A percentile compares a stretch with the other conserved stretches of the same genome.
These are phyloP conservation scores for Tetragonisca angustula DNA, from an alignment of 2,888 invertebrate species.

Conservation along the genomic window DNA sequence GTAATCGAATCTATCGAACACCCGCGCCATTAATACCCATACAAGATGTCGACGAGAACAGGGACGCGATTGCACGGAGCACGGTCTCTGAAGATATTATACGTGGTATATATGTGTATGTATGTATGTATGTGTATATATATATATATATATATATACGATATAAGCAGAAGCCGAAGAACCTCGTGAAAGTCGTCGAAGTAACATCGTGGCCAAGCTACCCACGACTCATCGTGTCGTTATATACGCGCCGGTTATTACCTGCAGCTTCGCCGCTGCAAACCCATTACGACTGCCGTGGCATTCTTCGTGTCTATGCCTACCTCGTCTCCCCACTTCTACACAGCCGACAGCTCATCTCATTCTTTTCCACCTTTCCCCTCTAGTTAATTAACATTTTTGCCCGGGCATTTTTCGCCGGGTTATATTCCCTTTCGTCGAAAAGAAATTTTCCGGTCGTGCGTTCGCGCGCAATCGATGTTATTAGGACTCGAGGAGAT, in stretches of 20 bases:
- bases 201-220: conserved; percentile 60
- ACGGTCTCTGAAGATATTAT: conserved; percentile 37
- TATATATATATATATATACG: conserved; percentile 4
- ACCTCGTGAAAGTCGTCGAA: conserved; percentile 67
- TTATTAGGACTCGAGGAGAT: background rate
- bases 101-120: conserved; percentile 28
- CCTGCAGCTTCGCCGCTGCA: conserved; percentile 67
- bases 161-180: conserved; percentile 57
- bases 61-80: conserved; percentile 14
- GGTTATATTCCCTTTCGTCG: background rate
- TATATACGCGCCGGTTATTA: conserved; percentile 72
- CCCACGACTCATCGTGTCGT: conserved; percentile 73
- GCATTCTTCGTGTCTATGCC: conserved; percentile 62
- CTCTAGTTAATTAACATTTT: conserved; percentile 60
- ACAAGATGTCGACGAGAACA: conserved; percentile 14
- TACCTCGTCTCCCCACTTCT: background rate
- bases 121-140: too few species aligned
- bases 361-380: conserved; percentile 45
- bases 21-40: conserved; percentile 2
- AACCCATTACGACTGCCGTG: conserved; percentile 70
- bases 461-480: background rate
- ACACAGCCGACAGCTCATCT: background rate
- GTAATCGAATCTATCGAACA: background rate
- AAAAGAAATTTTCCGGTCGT: conserved; percentile 5
- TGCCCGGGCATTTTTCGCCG: conserved; percentile 16